phyloP scores from a whole-genome alignment of 2,113 vertebrate species.

The Zosterops japonicus region DNA sequence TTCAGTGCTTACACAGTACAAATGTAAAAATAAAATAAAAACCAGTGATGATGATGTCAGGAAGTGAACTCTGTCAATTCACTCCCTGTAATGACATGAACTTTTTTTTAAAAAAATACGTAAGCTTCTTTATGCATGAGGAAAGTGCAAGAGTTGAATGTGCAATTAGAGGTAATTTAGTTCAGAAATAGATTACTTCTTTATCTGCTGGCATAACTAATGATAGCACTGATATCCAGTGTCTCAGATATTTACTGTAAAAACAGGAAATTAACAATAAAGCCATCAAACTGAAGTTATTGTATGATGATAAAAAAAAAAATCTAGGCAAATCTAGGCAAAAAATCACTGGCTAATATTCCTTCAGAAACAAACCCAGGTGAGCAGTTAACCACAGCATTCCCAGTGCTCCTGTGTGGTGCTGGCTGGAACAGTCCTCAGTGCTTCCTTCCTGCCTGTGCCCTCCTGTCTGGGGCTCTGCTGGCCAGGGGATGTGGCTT shows the following conservation, averaged over 20 bases:
- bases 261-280: background rate
- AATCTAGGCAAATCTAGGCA: background rate
- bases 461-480: background rate
- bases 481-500: background rate
- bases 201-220: background rate
- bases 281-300: background rate
- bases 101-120: background rate
- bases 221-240: background rate
- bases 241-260: background rate
- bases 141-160: background rate
- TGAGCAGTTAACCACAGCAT: background rate
- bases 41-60: background rate
- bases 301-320: background rate
- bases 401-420: background rate
- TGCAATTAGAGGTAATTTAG: background rate
- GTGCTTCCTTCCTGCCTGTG: background rate
- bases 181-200: background rate
- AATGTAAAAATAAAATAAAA: constrained; percentile 2
- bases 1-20: background rate
- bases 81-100: background rate
- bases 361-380: background rate
- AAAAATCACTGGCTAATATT: background rate
- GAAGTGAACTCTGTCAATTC: background rate
- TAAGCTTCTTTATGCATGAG: background rate
- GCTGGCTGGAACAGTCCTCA: background rate